phyloP scores from a whole-genome alignment of 2,113 vertebrate genomes.

The Pteropus alecto region DNA sequence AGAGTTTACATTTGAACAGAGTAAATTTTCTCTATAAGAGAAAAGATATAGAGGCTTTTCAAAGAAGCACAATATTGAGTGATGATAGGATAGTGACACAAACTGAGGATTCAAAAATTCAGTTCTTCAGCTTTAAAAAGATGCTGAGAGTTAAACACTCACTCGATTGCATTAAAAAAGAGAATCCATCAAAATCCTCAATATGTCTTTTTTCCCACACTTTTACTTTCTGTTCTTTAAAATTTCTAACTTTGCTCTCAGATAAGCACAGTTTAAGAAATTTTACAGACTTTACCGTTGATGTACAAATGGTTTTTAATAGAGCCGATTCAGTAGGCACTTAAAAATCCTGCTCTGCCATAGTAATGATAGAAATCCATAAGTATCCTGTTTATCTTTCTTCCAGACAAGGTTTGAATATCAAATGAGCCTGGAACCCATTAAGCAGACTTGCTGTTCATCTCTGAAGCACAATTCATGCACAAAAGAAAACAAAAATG shows the following conservation, averaged over 20 bases:
- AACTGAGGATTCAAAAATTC: background rate
- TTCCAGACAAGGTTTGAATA: constrained; percentile 87
- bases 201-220: background rate
- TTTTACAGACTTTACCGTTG: background rate
- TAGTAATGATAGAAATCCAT: background rate
- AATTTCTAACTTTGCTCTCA: constrained; percentile 19
- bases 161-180: background rate
- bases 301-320: background rate
- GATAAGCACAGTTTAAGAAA: background rate
- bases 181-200: background rate
- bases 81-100: background rate
- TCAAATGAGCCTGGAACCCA: constrained; percentile 91
- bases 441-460: constrained; percentile 91
- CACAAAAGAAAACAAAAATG: constrained; percentile 85
- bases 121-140: background rate
- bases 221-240: background rate
- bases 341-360: constrained; percentile 6
- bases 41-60: background rate
- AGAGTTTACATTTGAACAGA: background rate
- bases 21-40: background rate
- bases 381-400: constrained; percentile 56
- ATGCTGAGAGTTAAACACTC: background rate
- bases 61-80: background rate
- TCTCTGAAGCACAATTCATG: constrained; percentile 83
- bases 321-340: background rate